Evolutionary conservation across 2,113 vertebrate species (phyloP).

Genomic region (Colius striatus): DNA sequence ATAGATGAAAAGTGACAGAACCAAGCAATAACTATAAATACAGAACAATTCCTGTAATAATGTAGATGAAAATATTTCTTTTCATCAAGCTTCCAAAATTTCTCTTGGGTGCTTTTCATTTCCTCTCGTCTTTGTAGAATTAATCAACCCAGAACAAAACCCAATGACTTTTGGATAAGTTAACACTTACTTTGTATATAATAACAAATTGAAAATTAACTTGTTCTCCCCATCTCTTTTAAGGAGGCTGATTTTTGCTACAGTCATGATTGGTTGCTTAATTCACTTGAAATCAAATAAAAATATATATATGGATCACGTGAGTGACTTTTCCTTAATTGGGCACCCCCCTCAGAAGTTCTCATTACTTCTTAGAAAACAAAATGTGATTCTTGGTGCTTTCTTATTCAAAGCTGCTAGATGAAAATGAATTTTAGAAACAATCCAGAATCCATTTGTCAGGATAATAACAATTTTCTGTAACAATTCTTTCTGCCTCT

Average conservation of each 20-base stretch:
- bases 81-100: not conserved
- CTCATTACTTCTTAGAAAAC: not conserved
- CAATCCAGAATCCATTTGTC: constrained; percentile 56
- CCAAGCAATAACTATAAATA: not conserved
- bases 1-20: not conserved
- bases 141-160: not conserved
- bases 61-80: not conserved
- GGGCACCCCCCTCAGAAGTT: not conserved
- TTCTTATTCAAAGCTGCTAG: constrained; percentile 4
- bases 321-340: not conserved
- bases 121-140: not conserved
- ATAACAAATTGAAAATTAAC: not conserved
- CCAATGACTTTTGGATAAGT: not conserved
- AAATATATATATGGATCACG: not conserved
- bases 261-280: not conserved
- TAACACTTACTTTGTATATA: not conserved
- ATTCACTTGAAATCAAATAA: not conserved
- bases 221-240: not conserved
- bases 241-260: not conserved
- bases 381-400: not conserved
- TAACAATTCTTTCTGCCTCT: constrained; percentile 62
- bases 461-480: constrained; percentile 55
- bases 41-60: not conserved
- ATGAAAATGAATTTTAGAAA: constrained; percentile 58
- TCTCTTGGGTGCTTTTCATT: not conserved